Conservation (phyloP, 2,113 vertebrate genomes). For the Bubo scandiacus region DNA sequence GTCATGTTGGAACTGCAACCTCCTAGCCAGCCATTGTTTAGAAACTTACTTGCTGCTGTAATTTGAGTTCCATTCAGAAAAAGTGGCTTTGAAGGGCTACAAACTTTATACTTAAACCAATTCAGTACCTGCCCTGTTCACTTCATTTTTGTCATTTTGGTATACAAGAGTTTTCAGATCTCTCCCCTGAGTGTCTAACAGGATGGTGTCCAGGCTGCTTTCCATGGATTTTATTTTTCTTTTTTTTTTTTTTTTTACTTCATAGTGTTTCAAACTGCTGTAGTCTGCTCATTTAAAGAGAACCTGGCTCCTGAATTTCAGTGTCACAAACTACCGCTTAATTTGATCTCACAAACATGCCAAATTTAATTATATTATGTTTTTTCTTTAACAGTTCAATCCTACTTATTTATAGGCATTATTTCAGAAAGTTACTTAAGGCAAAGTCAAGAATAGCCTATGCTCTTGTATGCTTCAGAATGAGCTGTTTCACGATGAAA, state of each 20-base stretch:
- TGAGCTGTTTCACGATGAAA: background rate
- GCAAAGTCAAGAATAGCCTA: constrained; percentile 38
- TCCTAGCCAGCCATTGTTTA: background rate
- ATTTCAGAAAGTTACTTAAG: constrained; percentile 31
- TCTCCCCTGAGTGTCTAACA: background rate
- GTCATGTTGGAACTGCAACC: background rate
- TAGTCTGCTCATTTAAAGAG: background rate
- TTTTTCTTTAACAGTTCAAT: background rate
- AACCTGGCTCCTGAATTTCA: background rate
- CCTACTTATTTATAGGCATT: constrained; percentile 4
- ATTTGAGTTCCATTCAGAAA: background rate
- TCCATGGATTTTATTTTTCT: background rate
- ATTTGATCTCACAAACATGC: background rate
- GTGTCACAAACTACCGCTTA: background rate
- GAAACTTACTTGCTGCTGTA: background rate
- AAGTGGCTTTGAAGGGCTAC: background rate
- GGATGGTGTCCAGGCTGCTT: background rate
- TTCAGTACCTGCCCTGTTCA: background rate
- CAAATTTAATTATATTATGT: constrained; percentile 6
- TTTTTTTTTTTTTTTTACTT: background rate
- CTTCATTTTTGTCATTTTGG: background rate
- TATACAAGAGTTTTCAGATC: background rate
- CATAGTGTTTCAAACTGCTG: background rate
- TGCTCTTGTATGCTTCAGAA: background rate
- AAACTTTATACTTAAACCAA: background rate